Evolutionary conservation across 2,113 vertebrate genomes (phyloP).

Genomic region (Taxidea taxus): DNA sequence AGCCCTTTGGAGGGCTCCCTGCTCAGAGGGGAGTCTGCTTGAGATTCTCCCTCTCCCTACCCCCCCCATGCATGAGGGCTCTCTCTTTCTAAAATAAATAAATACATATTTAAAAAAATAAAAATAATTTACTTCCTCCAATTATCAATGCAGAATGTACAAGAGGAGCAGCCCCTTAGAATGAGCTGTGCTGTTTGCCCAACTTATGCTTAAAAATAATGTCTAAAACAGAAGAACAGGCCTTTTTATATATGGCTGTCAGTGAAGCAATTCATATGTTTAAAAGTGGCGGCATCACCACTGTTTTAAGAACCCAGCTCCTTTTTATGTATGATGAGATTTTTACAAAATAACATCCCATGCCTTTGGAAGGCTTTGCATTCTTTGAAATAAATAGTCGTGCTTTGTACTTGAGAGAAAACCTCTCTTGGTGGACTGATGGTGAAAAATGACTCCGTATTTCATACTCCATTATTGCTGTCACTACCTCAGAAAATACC

Average conservation of each 20-base stretch:
- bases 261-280: not conserved
- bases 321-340: not conserved
- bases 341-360: not conserved
- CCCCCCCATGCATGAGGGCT: not conserved
- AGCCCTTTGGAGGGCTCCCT: not conserved
- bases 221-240: not conserved
- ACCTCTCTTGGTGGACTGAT: not conserved
- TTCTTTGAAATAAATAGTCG: not conserved
- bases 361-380: not conserved
- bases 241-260: not conserved
- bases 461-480: constrained; percentile 26
- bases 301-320: not conserved
- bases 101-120: not conserved
- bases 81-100: not conserved
- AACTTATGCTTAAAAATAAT: not conserved
- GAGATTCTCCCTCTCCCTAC: not conserved
- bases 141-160: not conserved
- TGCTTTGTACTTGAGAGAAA: not conserved
- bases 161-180: not conserved
- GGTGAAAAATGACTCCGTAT: not conserved
- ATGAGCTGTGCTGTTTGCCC: not conserved
- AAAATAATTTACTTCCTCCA: not conserved
- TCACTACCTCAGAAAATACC: not conserved
- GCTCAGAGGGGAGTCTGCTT: not conserved
- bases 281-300: not conserved